Evolutionary conservation across 2,888 invertebrate species (phyloP).

Genomic region (Liodrosophila aerea): DNA sequence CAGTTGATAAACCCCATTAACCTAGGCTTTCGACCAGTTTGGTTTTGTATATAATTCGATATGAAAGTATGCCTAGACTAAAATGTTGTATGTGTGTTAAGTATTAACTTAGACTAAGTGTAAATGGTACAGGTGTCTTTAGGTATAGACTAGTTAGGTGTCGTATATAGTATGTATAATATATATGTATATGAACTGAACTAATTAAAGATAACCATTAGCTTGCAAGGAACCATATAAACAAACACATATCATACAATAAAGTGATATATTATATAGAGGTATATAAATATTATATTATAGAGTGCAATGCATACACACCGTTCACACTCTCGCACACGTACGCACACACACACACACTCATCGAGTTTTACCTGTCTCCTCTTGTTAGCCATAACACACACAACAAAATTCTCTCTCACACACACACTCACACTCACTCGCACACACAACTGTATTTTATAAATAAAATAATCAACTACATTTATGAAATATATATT

Average conservation of each 20-base stretch:
- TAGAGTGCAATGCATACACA: slow-evolving; percentile 48
- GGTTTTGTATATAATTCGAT: slow-evolving; percentile 40
- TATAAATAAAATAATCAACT: slow-evolving; percentile 59
- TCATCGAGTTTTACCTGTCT: slow-evolving; percentile 42
- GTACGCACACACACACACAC: not conserved
- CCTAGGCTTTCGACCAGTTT: slow-evolving; percentile 15
- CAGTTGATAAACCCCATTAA: no score
- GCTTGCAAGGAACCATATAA: slow-evolving; percentile 56
- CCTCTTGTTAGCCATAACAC: slow-evolving; percentile 40
- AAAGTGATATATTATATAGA: slow-evolving; percentile 25
- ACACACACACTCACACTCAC: slow-evolving; percentile 27
- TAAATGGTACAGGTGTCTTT: slow-evolving; percentile 29
- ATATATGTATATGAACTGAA: slow-evolving; percentile 26
- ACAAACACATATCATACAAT: slow-evolving; percentile 52
- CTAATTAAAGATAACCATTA: slow-evolving; percentile 31
- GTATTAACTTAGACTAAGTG: slow-evolving; percentile 31
- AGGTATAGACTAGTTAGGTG: slow-evolving; percentile 36
- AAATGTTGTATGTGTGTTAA: slow-evolving; percentile 56
- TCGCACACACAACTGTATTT: slow-evolving; percentile 16
- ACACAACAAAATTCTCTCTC: slow-evolving; percentile 35
- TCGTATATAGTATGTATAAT: slow-evolving; percentile 16
- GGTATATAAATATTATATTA: slow-evolving; percentile 1
- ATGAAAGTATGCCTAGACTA: slow-evolving; percentile 35
- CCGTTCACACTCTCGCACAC: not conserved
- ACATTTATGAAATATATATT: slow-evolving; percentile 43